These are phyloP conservation scores for Arrhopalites spinosus DNA, from an alignment of 2,888 invertebrate genomes.

Conservation along the genomic window DNA sequence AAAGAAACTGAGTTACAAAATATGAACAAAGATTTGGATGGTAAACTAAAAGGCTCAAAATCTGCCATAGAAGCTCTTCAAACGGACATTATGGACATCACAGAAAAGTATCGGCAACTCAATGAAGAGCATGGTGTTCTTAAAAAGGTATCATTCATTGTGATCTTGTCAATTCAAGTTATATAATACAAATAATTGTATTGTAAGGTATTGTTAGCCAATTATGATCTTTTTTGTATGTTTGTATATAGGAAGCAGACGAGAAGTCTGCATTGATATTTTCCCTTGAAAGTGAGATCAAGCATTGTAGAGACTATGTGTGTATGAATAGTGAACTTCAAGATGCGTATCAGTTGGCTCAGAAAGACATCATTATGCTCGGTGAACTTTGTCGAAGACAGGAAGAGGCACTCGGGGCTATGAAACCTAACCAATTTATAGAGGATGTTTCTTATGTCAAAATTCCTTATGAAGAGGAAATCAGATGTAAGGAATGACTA, in stretches of 20 bases:
- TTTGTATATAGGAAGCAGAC: slow-evolving; percentile 36
- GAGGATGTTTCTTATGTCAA: slow-evolving; percentile 49
- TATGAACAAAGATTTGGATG: slow-evolving; percentile 41
- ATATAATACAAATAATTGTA: neutral
- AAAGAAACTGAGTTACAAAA: slow-evolving; percentile 51
- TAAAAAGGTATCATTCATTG: slow-evolving; percentile 38
- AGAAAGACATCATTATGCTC: slow-evolving; percentile 49
- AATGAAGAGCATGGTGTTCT: slow-evolving; percentile 43
- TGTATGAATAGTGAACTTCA: slow-evolving; percentile 49
- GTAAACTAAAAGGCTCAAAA: slow-evolving; percentile 40
- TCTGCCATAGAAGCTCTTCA: slow-evolving; percentile 40
- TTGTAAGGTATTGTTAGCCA: neutral
- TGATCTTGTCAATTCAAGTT: neutral
- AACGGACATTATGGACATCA: slow-evolving; percentile 43
- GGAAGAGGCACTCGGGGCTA: slow-evolving; percentile 42
- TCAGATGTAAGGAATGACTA: slow-evolving; percentile 33
- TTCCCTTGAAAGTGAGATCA: slow-evolving; percentile 51
- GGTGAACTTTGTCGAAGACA: slow-evolving; percentile 52
- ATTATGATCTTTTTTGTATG: neutral
- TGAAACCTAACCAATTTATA: slow-evolving; percentile 41
- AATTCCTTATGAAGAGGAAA: slow-evolving; percentile 46
- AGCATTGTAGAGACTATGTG: slow-evolving; percentile 48
- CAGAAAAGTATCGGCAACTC: slow-evolving; percentile 42
- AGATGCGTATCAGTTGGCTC: slow-evolving; percentile 43
- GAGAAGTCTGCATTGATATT: slow-evolving; percentile 49